A percentile compares a stretch with the other conserved stretches of the same genome.
phyloP scores from a whole-genome alignment of 2,888 invertebrate species.

The Diarsia dahlii region DNA sequence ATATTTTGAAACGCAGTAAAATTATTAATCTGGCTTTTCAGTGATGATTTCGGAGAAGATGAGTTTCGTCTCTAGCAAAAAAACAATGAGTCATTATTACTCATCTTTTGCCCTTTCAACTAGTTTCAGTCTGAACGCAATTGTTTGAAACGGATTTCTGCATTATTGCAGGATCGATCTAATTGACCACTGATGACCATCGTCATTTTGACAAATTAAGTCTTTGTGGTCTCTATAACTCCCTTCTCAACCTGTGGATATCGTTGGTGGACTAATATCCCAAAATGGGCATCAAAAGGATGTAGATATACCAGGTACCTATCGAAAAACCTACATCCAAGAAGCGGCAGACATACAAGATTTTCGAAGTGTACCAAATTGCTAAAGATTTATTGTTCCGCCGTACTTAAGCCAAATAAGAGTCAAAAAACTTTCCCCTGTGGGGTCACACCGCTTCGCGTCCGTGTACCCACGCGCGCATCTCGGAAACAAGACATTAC shows the following conservation, averaged over 20 bases:
- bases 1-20: neutral
- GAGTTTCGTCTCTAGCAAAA: neutral
- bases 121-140: neutral
- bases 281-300: neutral
- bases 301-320: neutral
- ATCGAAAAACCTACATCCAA: neutral
- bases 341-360: neutral
- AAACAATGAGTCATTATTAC: neutral
- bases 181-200: neutral
- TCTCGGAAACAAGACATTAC: conserved; percentile 89
- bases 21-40: neutral
- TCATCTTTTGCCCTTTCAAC: neutral
- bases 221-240: neutral
- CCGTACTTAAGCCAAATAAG: conserved; percentile 20
- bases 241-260: neutral
- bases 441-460: conserved; percentile 58
- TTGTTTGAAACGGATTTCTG: neutral
- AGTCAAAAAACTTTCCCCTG: conserved; percentile 59
- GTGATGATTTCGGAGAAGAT: neutral
- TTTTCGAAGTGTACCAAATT: neutral
- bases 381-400: conserved; percentile 11
- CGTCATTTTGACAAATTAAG: neutral
- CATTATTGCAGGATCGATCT: neutral
- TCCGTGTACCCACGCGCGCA: conserved; percentile 79
- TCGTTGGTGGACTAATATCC: neutral